phyloP scores from a whole-genome alignment of 2,797 vertebrate genomes.

The Emys orbicularis region DNA sequence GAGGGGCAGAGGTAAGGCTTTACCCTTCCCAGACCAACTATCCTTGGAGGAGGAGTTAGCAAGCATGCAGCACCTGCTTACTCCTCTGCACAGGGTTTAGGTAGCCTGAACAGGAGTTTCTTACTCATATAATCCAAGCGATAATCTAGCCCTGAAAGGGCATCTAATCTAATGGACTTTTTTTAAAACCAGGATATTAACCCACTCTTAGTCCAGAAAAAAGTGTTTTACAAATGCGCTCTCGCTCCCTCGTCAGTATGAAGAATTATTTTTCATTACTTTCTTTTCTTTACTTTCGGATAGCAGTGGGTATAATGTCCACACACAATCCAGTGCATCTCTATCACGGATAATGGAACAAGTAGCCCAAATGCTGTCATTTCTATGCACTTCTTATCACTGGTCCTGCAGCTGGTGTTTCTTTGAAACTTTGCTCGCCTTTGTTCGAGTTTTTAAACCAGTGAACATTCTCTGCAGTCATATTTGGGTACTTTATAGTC shows the following conservation, averaged over 20 bases:
- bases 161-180: neutral
- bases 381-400: constrained; percentile 55
- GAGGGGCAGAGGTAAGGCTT: neutral
- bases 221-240: neutral
- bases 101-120: neutral
- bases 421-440: neutral
- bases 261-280: neutral
- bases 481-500: constrained; percentile 12
- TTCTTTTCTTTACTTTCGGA: neutral
- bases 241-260: neutral
- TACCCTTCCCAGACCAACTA: neutral
- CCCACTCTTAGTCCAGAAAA: neutral
- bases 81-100: accelerated
- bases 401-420: constrained; percentile 57
- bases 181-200: neutral
- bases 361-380: constrained; percentile 11
- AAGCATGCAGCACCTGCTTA: neutral
- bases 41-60: neutral
- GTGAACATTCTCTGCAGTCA: constrained; percentile 39
- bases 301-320: neutral
- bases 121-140: neutral
- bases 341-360: constrained; percentile 15
- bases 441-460: constrained; percentile 34
- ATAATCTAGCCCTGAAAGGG: neutral
- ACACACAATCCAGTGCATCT: constrained; percentile 22